A percentile compares a stretch with the other conserved stretches of the same genome.
phyloP scores from a whole-genome alignment of 2,888 invertebrate species.

The Acronicta leporina region DNA sequence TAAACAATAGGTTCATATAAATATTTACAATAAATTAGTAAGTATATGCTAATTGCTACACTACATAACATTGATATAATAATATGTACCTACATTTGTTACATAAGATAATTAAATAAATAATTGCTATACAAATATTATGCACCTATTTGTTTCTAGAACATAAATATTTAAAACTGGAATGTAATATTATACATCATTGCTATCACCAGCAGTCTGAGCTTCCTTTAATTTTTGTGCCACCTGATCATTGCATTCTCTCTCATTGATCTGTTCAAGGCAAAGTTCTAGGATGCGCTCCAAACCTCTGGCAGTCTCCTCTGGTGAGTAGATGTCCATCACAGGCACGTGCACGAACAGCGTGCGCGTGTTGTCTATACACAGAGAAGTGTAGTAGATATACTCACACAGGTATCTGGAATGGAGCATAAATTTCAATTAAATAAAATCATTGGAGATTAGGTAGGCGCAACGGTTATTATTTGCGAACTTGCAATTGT shows the following conservation, averaged over 20 bases:
- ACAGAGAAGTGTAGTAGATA: constrained; percentile 92
- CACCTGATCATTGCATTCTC: constrained; percentile 44
- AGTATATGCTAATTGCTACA: too few relatives aligned
- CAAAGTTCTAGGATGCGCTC: constrained; percentile 75
- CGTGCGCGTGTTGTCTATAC: constrained; percentile 88
- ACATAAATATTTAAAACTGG: not conserved
- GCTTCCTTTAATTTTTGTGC: constrained; percentile 53
- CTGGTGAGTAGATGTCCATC: constrained; percentile 81
- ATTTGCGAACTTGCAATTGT: too few relatives aligned
- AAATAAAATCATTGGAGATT: not conserved
- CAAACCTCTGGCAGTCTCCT: constrained; percentile 73
- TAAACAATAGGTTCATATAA: too few relatives aligned
- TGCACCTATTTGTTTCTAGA: not conserved
- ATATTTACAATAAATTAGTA: too few relatives aligned
- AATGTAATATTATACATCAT: constrained; percentile 2
- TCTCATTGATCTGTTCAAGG: constrained; percentile 69
- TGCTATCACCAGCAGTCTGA: constrained; percentile 12
- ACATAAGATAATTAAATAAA: too few relatives aligned
- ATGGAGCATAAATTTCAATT: constrained; percentile 6
- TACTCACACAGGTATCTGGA: constrained; percentile 94
- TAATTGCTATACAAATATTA: too few relatives aligned
- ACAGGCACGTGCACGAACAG: constrained; percentile 94
- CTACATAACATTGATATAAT: too few relatives aligned
- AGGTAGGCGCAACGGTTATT: too few relatives aligned
- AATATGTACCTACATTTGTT: too few relatives aligned